Base-by-base conservation (phyloP, 2,888 invertebrate species). In the Agrotis clavis region DNA sequence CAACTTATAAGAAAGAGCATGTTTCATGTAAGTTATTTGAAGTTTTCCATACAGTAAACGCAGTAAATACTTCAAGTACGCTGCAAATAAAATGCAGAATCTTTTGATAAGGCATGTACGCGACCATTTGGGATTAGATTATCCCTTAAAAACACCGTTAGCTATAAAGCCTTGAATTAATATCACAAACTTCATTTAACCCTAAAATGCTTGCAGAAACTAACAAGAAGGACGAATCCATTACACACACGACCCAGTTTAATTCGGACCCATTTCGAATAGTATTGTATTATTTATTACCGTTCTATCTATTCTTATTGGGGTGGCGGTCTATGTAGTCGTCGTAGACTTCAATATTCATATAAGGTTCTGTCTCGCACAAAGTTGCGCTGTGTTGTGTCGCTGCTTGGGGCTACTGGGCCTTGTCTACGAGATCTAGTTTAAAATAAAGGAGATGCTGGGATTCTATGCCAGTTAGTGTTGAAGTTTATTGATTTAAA, bases 171-270 rank as follows among this genome's bases (percentile, higher is more conserved):
- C 6, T 6, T 21, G 18, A 35, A 21, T 16, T 64, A 25, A 11
- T n/a, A n/a, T 51, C 19, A 51, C 18, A 30, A 45, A 53, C 53
- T 30, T 45, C 18, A 11, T 68, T 53, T 25, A 21, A 48, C 54
- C 70, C 50, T 57, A 54, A 67, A 62, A 59, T 16, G 47, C 30
- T 54, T 57, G 75, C 35, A 21, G 71, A 68, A 71, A 73, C 76
- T 76, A 73, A 59, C n/a, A 53, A 81, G 88, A 90, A 91, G 91
- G 92, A 89, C 91, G 84, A 88, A 91, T 92, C 86, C 86, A 92
- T 92, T 88, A 88, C 71, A 72, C 70, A 66, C 70, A 70, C 70
- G 62, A 62, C 21, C 57, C 50, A 51, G 56, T 78, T 75, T 70
- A 71, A 78, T 83, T 83, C 47, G 70, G 30, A 54, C 57, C 66